These are phyloP conservation scores for Tiphia femorata DNA, from an alignment of 2,888 invertebrate species.

Conservation along the genomic window DNA sequence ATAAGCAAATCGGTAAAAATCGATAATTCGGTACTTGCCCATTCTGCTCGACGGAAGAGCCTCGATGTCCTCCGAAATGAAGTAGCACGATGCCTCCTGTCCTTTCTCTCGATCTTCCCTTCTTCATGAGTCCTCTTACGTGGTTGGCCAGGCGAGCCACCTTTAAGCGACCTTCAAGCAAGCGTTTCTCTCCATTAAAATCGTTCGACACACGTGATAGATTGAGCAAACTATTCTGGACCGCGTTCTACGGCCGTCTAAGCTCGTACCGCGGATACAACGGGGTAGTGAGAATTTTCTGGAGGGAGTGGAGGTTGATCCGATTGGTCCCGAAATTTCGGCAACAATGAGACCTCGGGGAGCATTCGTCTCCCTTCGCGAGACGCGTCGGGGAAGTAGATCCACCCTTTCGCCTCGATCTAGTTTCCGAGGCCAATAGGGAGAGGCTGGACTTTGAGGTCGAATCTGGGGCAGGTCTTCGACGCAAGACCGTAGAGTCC, in stretches of 20 bases:
- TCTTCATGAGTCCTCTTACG: background rate
- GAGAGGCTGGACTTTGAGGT: slow-evolving; percentile 31
- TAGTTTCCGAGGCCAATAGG: slow-evolving; percentile 57
- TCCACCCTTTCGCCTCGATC: slow-evolving; percentile 59
- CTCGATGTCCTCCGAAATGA: too few species aligned
- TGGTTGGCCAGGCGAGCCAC: too few species aligned
- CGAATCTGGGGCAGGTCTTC: slow-evolving; percentile 39
- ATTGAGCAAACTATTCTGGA: slow-evolving; percentile 37
- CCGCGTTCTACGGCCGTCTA: slow-evolving; percentile 43
- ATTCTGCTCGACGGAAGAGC: too few species aligned
- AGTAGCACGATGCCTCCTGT: too few species aligned
- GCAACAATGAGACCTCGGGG: background rate
- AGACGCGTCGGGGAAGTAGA: slow-evolving; percentile 29
- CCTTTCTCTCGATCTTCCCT: background rate
- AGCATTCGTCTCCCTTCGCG: background rate
- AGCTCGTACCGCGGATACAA: slow-evolving; percentile 12
- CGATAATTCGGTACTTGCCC: too few species aligned
- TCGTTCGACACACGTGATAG: too few species aligned
- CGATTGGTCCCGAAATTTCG: too few species aligned
- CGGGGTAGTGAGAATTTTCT: background rate
- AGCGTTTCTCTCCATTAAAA: too few species aligned
- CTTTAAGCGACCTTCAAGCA: background rate
- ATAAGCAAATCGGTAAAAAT: too few species aligned
- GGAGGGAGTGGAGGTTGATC: too few species aligned
- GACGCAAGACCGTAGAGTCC: slow-evolving; percentile 26